Base-by-base conservation (phyloP, 2,888 invertebrate genomes). In the Drosophila hawaiiensis region DNA sequence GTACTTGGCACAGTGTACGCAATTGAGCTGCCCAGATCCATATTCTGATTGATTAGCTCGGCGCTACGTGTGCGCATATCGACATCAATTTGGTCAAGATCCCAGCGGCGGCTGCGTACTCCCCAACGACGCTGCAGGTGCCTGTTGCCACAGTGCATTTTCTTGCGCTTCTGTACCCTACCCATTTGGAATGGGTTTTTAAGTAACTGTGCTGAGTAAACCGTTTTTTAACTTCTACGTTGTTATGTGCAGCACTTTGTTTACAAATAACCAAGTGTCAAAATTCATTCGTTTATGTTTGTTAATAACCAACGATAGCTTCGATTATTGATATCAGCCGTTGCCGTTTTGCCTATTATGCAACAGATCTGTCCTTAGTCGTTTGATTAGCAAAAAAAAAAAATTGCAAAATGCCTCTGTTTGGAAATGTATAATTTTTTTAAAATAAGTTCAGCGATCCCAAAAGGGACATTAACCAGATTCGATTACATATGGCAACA, bases 21-120 rank as follows among this genome's bases (percentile, higher is more conserved):
- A 99, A 91, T 99, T 99, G 93, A 96, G 96, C 92, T 99, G 98
- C 99, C 99, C 63, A 97, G 94, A 92, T 99, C 98, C 7, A 97
- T 94, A 73, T 95, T 95, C 94, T 98, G 98, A 88, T 97, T 97
- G 50, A 98, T 93, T 62, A 98, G 93, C 81, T 96, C 95, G 0
- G 90, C 91, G 39, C 92, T 90, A 10, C 92, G 89, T 1, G 89
- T 92, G 83, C 95, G 95, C 85, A 97, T 92, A 91, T 97, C 97
- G 56, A 95, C 94, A 88, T 97, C 95, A 82, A 97, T 97, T 94
- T 97, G 95, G 91, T 97, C 97, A 65, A 97, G 95, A 94, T 97
- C 97, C 91, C 96, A 96, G 70, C 95, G 96, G 81, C 97, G 95
- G 88, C 96, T 96, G 86, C 96, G 95, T 19, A 97, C 96, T 90